Conservation (phyloP, 2,888 invertebrate species). For the Clistopyga incitator region DNA sequence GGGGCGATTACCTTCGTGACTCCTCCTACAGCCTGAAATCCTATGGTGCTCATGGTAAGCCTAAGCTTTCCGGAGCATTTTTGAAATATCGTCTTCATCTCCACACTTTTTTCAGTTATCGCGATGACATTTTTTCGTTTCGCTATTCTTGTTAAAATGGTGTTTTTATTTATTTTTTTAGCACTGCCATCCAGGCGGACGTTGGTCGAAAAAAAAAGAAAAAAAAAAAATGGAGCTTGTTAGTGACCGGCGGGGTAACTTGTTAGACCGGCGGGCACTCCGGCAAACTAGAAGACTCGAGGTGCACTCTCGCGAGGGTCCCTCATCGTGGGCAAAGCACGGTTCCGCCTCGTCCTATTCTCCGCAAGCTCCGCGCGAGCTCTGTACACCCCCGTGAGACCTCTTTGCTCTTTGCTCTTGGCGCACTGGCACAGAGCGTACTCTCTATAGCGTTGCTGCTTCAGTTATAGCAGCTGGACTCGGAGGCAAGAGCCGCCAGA, state of each 20-base stretch:
- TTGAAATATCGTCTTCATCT: background rate
- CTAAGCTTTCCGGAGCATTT: background rate
- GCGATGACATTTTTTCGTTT: slow-evolving; percentile 23
- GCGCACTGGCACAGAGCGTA: slow-evolving; percentile 18
- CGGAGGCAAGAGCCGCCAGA: slow-evolving; percentile 35
- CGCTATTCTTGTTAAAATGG: background rate
- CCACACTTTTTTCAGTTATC: background rate
- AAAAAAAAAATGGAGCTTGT: slow-evolving; percentile 74
- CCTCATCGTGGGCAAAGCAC: slow-evolving; percentile 57
- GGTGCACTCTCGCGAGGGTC: slow-evolving; percentile 59
- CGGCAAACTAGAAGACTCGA: slow-evolving; percentile 72
- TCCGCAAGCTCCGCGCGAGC: slow-evolving; percentile 37
- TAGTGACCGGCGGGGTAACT: slow-evolving; percentile 71
- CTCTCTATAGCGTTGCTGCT: slow-evolving; percentile 36
- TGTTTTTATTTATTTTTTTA: slow-evolving; percentile 25
- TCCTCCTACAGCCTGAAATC: slow-evolving; percentile 54
- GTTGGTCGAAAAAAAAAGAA: slow-evolving; percentile 57
- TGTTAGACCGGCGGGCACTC: slow-evolving; percentile 73
- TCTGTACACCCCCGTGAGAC: slow-evolving; percentile 60
- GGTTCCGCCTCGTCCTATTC: slow-evolving; percentile 54
- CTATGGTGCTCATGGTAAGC: background rate
- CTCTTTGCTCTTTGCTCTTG: slow-evolving; percentile 65
- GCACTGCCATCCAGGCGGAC: slow-evolving; percentile 50
- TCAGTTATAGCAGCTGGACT: slow-evolving; percentile 52
- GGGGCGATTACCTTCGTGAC: slow-evolving; percentile 64